phyloP scores from a whole-genome alignment of 30 jellyfish, hydroid and myxozoan genomes.

The Clytia hemisphaerica region DNA sequence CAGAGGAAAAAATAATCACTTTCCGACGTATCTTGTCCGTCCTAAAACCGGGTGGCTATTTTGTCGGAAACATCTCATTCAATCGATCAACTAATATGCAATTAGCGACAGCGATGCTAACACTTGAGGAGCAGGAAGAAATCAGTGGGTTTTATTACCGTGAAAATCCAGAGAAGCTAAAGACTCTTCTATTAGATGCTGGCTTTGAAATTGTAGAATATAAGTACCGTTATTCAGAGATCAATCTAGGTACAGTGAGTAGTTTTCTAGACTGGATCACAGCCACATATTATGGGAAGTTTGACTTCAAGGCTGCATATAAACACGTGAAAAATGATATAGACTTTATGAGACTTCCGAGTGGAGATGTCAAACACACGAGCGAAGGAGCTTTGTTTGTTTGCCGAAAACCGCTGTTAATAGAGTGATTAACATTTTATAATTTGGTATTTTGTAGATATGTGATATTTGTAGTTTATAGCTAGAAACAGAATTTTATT shows the following conservation, averaged over 20 bases:
- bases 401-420: constrained; percentile 20
- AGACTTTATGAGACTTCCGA: not conserved
- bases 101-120: constrained; percentile 16
- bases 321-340: not conserved
- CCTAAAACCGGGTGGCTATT: constrained; percentile 51
- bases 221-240: constrained; percentile 19
- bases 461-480: no score
- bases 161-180: constrained; percentile 10
- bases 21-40: constrained; percentile 26
- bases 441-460: not conserved
- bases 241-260: constrained; percentile 12
- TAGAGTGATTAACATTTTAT: no score
- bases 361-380: constrained; percentile 28
- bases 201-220: constrained; percentile 27
- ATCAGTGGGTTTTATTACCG: constrained; percentile 9
- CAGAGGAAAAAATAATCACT: constrained; percentile 35
- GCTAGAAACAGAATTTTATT: no score
- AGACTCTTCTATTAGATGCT: constrained; percentile 13
- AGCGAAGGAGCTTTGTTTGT: constrained; percentile 30
- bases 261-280: constrained; percentile 30
- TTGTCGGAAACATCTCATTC: constrained; percentile 39
- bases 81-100: constrained; percentile 19
- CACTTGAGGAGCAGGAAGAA: constrained; percentile 34
- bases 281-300: constrained; percentile 23
- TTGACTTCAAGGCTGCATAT: constrained; percentile 23